Evolutionary conservation across 2,888 invertebrate species (phyloP).

Genomic region (Ecliptopera silaceata): DNA sequence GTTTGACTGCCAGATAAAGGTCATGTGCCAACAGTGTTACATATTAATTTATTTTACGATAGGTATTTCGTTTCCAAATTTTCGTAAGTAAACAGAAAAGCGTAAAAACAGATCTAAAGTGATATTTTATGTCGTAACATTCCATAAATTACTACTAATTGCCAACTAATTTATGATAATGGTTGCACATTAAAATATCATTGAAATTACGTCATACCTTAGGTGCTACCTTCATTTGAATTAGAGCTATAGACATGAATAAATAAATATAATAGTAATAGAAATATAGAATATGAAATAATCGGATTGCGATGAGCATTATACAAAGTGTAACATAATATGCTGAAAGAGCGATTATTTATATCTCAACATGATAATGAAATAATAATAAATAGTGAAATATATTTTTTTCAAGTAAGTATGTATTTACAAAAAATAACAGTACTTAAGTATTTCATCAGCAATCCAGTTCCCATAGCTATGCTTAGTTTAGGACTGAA

Average conservation of each 20-base stretch:
- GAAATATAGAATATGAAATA: too few relatives aligned
- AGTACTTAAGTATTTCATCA: too few relatives aligned
- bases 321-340: too few relatives aligned
- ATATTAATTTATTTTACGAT: constrained; percentile 32
- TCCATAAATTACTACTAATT: constrained; percentile 67
- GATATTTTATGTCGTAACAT: constrained; percentile 57
- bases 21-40: constrained; percentile 6
- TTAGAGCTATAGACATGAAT: constrained; percentile 27
- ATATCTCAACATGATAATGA: too few relatives aligned
- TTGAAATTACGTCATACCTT: constrained; percentile 58
- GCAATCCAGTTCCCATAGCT: too few relatives aligned
- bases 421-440: too few relatives aligned
- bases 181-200: constrained; percentile 67
- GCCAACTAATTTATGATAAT: constrained; percentile 73
- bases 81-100: constrained; percentile 34
- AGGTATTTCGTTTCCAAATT: constrained; percentile 33
- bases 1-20: too few relatives aligned
- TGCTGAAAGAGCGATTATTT: too few relatives aligned
- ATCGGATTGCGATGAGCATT: background rate
- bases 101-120: constrained; percentile 44
- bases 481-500: too few relatives aligned
- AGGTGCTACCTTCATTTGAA: constrained; percentile 32
- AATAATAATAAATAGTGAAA: too few relatives aligned
- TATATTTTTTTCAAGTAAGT: too few relatives aligned
- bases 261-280: constrained; percentile 7